phyloP scores from a whole-genome alignment of 1,140 invertebrate genomes.

The Spodoptera litura region DNA sequence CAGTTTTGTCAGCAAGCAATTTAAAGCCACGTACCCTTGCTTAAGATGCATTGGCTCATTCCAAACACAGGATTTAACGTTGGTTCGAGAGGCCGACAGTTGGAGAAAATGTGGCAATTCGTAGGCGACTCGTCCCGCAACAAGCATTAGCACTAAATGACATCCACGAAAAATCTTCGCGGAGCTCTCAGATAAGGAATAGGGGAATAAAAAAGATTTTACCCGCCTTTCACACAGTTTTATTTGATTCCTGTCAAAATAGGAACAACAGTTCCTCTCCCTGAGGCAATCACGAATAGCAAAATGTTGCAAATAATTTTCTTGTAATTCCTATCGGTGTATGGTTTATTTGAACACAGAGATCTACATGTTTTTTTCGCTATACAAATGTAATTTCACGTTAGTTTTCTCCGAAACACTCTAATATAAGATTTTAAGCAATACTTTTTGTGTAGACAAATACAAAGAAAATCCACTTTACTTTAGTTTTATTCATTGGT shows the following conservation, averaged over 20 bases:
- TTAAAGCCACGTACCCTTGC: slow-evolving; percentile 75
- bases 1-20: slow-evolving; percentile 71
- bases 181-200: slow-evolving; percentile 74
- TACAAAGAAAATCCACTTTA: no score
- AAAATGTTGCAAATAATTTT: slow-evolving; percentile 21
- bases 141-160: slow-evolving; percentile 84
- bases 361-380: no score
- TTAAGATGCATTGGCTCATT: slow-evolving; percentile 84
- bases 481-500: no score
- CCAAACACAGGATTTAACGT: slow-evolving; percentile 79
- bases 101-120: slow-evolving; percentile 80
- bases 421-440: no score
- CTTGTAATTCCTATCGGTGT: slow-evolving; percentile 16
- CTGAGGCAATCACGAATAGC: neutral
- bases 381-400: no score
- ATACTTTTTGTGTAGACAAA: no score
- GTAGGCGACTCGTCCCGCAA: slow-evolving; percentile 77
- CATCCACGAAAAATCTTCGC: slow-evolving; percentile 80
- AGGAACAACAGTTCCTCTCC: slow-evolving; percentile 25
- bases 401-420: no score
- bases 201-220: slow-evolving; percentile 72
- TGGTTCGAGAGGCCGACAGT: slow-evolving; percentile 67
- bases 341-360: neutral
- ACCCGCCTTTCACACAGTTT: slow-evolving; percentile 53
- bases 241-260: slow-evolving; percentile 57